These are phyloP conservation scores for Romanomermis culicivorax DNA, from an alignment of 2,888 invertebrate species.

Conservation along the genomic window DNA sequence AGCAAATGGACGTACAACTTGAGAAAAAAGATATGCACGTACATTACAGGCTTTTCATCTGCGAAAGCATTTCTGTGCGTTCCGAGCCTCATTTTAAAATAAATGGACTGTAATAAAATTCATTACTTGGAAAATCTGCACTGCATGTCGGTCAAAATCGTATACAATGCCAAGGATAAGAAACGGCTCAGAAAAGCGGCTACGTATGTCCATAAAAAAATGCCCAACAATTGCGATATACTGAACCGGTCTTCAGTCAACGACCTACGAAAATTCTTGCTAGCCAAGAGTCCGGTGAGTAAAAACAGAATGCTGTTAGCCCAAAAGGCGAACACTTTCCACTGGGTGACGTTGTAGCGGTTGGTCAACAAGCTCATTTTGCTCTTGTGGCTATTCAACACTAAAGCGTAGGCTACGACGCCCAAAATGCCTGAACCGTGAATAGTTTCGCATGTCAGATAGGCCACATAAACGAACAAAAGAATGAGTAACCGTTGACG, in stretches of 20 bases:
- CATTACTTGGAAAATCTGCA: too few species aligned
- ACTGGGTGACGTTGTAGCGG: conserved; percentile 29
- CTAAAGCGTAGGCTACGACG: conserved; percentile 32
- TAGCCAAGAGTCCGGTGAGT: conserved; percentile 34
- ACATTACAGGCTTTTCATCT: too few species aligned
- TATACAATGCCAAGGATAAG: background rate
- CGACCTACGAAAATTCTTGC: background rate
- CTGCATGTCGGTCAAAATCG: background rate
- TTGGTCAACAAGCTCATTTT: conserved; percentile 32
- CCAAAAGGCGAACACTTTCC: conserved; percentile 34
- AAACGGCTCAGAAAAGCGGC: background rate
- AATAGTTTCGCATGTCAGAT: conserved; percentile 28
- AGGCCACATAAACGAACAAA: conserved; percentile 32
- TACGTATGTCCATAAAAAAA: background rate
- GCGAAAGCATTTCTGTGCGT: too few species aligned
- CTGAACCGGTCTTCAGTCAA: background rate
- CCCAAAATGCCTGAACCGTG: conserved; percentile 33
- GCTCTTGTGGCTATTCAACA: conserved; percentile 27
- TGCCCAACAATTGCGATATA: background rate
- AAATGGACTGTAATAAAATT: too few species aligned
- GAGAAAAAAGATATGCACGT: too few species aligned
- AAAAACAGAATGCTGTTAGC: conserved; percentile 42
- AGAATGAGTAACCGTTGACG: conserved; percentile 26
- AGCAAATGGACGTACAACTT: too few species aligned
- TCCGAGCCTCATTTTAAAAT: too few species aligned